A percentile compares a stretch with the other conserved stretches of the same genome.
phyloP scores from a whole-genome alignment of 2,113 vertebrate genomes.

The Cygnus buccinator region DNA sequence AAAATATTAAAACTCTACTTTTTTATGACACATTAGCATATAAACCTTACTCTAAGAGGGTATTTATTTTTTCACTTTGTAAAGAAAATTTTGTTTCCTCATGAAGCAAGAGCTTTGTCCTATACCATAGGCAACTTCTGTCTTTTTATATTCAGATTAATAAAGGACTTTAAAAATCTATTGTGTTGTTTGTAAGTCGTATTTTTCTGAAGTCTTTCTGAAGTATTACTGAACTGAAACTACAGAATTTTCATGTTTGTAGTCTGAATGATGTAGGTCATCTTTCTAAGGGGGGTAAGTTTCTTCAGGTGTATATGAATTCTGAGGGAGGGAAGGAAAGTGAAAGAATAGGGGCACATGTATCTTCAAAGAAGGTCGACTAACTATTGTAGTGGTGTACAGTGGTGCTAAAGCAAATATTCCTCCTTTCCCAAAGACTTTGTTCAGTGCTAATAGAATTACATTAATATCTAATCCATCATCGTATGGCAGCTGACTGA shows the following conservation, averaged over 20 bases:
- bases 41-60: conserved; percentile 86
- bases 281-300: not conserved
- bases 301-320: not conserved
- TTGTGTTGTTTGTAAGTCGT: not conserved
- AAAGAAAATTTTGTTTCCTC: conserved; percentile 94
- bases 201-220: not conserved
- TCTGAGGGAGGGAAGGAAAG: not conserved
- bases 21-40: conserved; percentile 86
- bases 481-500: not conserved
- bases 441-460: not conserved
- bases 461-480: not conserved
- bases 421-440: not conserved
- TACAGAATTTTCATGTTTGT: not conserved
- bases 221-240: not conserved
- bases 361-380: not conserved
- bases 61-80: conserved; percentile 92
- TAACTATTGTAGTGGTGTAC: not conserved
- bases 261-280: not conserved
- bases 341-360: accelerated
- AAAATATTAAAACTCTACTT: conserved; percentile 86
- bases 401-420: not conserved
- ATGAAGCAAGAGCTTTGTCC: conserved; percentile 90
- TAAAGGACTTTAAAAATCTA: conserved; percentile 75
- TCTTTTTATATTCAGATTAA: conserved; percentile 88
- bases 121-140: conserved; percentile 86